These are phyloP conservation scores for Uloborus diversus DNA, from an alignment of 1,140 invertebrate species.

Conservation along the genomic window DNA sequence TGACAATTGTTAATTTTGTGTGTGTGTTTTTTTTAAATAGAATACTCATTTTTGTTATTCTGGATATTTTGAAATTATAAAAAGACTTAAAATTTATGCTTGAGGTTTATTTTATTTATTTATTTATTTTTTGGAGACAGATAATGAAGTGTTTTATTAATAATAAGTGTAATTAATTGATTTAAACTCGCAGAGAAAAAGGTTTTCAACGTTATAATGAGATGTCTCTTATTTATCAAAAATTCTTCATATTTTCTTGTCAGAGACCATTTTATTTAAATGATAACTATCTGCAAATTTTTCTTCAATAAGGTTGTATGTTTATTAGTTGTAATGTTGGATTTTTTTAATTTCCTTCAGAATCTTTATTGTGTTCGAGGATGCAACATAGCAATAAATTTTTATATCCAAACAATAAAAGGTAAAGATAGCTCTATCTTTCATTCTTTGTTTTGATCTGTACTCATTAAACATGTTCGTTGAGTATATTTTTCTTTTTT, in stretches of 20 bases:
- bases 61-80: no score
- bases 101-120: no score
- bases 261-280: no score
- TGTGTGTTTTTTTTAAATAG: no score
- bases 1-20: no score
- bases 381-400: slow-evolving; percentile 78
- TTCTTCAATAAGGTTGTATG: not conserved
- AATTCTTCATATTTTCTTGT: no score
- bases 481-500: slow-evolving; percentile 16
- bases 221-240: no score
- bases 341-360: slow-evolving; percentile 65
- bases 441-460: not conserved
- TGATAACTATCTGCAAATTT: slow-evolving; percentile 17
- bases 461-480: not conserved
- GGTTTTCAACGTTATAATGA: slow-evolving; percentile 36
- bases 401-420: slow-evolving; percentile 77
- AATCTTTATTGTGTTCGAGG: slow-evolving; percentile 82
- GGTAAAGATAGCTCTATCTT: slow-evolving; percentile 65
- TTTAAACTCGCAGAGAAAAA: no score
- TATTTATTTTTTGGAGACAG: slow-evolving; percentile 33
- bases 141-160: no score
- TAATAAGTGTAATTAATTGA: no score
- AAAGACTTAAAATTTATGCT: no score
- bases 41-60: no score
- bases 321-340: not conserved